A percentile compares a stretch with the other conserved stretches of the same genome.
Conservation (phyloP, 2,888 invertebrate species). For the Nudaria mundana region DNA sequence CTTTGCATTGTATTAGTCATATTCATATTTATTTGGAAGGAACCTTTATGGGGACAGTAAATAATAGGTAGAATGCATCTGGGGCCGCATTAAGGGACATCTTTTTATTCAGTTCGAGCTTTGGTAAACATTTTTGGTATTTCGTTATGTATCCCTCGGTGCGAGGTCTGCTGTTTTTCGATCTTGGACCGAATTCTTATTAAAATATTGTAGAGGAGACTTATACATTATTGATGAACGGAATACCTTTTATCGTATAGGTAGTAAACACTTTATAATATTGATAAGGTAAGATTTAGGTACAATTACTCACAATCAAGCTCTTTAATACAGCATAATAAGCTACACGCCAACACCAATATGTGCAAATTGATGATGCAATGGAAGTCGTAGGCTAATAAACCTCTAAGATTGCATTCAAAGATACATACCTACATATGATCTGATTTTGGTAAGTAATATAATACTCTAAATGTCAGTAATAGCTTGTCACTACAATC, state of each 20-base stretch:
- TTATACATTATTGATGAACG: conserved; percentile 57
- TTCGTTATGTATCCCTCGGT: conserved; percentile 53
- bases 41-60: conserved; percentile 66
- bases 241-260: too few species aligned
- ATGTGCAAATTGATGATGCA: too few species aligned
- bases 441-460: too few species aligned
- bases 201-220: conserved; percentile 56
- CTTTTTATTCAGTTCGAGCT: conserved; percentile 73
- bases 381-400: too few species aligned
- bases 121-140: conserved; percentile 79
- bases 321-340: too few species aligned
- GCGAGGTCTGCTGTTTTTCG: conserved; percentile 41
- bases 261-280: too few species aligned
- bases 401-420: too few species aligned
- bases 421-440: too few species aligned
- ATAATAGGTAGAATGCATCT: conserved; percentile 76
- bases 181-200: conserved; percentile 44
- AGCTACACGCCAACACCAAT: too few species aligned
- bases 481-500: conserved; percentile 14
- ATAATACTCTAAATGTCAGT: too few species aligned
- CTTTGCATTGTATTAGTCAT: conserved; percentile 66
- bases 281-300: too few species aligned
- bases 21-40: conserved; percentile 62
- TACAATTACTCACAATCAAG: too few species aligned
- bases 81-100: conserved; percentile 76